Evolutionary conservation across 2,113 vertebrate species (phyloP).

Genomic region (Daboia siamensis): DNA sequence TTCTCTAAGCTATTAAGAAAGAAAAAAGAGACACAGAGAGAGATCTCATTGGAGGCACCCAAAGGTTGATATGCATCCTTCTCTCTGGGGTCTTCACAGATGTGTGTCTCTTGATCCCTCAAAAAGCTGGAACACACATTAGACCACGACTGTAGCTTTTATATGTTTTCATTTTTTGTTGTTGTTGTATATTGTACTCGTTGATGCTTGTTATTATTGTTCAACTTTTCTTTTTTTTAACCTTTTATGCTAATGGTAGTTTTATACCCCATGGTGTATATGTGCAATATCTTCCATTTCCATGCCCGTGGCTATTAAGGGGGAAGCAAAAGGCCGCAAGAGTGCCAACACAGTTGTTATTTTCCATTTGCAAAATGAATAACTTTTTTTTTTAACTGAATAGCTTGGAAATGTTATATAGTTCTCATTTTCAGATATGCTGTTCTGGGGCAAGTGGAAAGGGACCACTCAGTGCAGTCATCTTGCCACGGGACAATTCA

Average conservation of each 20-base stretch:
- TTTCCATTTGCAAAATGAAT: neutral
- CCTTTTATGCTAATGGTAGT: neutral
- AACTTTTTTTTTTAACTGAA: neutral
- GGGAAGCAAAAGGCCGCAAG: neutral
- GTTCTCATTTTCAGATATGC: neutral
- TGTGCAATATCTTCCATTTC: neutral
- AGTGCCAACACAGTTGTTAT: neutral
- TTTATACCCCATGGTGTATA: neutral
- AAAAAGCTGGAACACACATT: neutral
- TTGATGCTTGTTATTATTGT: neutral
- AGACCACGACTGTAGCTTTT: neutral
- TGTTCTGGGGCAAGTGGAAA: no score
- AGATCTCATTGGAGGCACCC: neutral
- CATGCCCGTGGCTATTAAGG: neutral
- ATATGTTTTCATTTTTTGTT: neutral
- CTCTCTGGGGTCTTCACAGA: neutral
- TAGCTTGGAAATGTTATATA: neutral
- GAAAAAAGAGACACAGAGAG: neutral
- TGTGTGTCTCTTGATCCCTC: neutral
- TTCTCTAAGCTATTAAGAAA: neutral
- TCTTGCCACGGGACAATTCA: no score
- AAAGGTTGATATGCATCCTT: neutral
- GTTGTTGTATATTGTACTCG: neutral
- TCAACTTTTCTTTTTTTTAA: neutral
- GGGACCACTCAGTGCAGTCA: no score